Evolutionary conservation across 2,797 vertebrate species (phyloP).

Genomic region (Distichodus sexfasciatus): DNA sequence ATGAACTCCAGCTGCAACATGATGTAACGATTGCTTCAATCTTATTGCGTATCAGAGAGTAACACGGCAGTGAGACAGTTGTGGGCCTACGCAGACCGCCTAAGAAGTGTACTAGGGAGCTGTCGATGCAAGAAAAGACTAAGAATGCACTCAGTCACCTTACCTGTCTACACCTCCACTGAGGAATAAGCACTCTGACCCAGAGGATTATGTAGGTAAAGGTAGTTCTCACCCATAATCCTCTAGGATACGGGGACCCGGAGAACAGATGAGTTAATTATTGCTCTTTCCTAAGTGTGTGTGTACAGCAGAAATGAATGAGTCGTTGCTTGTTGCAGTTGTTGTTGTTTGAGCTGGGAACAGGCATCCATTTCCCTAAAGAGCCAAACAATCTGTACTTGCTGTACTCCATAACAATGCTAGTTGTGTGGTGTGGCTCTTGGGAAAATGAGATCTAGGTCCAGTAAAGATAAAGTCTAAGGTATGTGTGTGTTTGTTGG

Average conservation of each 20-base stretch:
- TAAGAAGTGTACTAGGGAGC: neutral
- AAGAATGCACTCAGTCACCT: constrained; percentile 14
- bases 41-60: neutral
- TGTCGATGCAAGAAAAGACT: constrained; percentile 39
- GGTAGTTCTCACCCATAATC: constrained; percentile 6
- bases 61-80: neutral
- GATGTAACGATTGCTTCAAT: constrained; percentile 35
- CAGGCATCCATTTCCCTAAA: neutral
- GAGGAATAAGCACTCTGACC: constrained; percentile 1
- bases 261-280: constrained; percentile 4
- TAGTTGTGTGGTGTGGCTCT: neutral
- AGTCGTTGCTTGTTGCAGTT: neutral
- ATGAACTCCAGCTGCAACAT: neutral
- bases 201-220: neutral
- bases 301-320: neutral
- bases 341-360: constrained; percentile 4
- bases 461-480: neutral
- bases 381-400: too few relatives aligned
- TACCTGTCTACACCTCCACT: neutral
- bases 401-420: neutral
- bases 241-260: neutral
- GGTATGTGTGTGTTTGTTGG: neutral
- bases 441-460: neutral
- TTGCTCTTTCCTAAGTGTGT: neutral
- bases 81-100: neutral